phyloP scores from a whole-genome alignment of 2,888 invertebrate genomes.

The Crossocerus cetratus region DNA sequence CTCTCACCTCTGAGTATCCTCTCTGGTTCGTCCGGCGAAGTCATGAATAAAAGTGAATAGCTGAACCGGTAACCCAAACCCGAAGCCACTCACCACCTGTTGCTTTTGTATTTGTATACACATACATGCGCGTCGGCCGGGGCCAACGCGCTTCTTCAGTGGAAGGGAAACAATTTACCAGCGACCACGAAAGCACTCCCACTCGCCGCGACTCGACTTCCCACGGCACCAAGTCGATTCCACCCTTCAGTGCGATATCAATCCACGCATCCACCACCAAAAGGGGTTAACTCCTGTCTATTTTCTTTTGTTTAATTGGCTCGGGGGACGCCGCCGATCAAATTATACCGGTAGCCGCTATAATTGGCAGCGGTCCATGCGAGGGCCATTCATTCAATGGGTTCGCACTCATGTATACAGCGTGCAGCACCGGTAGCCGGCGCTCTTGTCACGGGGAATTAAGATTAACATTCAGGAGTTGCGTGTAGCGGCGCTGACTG shows the following conservation, averaged over 20 bases:
- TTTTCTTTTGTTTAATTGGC: background rate
- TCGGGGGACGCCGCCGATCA: background rate
- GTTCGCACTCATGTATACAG: conserved; percentile 50
- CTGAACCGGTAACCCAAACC: conserved; percentile 60
- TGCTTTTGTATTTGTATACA: conserved; percentile 59
- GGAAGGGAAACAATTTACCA: conserved; percentile 42
- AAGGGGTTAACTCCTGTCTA: background rate
- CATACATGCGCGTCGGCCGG: no score
- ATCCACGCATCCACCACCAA: no score
- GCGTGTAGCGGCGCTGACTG: conserved; percentile 36
- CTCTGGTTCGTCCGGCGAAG: conserved; percentile 26
- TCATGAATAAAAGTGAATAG: conserved; percentile 67
- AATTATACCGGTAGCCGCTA: conserved; percentile 15
- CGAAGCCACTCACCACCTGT: conserved; percentile 64
- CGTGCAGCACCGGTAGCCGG: conserved; percentile 53
- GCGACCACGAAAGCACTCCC: conserved; percentile 17
- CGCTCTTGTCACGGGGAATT: conserved; percentile 60
- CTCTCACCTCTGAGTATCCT: background rate
- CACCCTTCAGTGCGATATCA: background rate
- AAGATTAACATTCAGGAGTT: conserved; percentile 61
- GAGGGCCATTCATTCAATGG: conserved; percentile 55
- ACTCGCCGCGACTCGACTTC: conserved; percentile 6
- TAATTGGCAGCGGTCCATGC: conserved; percentile 44
- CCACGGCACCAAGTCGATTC: background rate
- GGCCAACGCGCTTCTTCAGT: conserved; percentile 16